Base-by-base conservation (phyloP, 2,888 invertebrate genomes). In the Fragum sueziense region DNA sequence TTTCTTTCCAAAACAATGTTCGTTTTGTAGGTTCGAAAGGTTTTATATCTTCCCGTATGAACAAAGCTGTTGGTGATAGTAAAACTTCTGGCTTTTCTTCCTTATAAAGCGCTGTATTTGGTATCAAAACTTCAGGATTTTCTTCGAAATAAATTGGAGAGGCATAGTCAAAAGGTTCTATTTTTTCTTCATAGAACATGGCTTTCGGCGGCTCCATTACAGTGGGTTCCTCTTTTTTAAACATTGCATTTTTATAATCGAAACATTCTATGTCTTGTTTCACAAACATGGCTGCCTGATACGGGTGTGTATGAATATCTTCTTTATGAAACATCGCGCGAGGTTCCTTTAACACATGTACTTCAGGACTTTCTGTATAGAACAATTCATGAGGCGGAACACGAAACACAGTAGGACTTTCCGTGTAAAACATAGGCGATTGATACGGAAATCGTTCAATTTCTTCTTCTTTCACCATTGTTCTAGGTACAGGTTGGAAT, bases 301-400 rank as follows among this genome's bases (percentile, higher is more conserved):
- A 65, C 4, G 41, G 65, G 34, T 65, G 65, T 2, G 41, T 41
- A 6, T 65, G 41, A 27, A 65, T 65, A 22, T 65, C 65, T 34
- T 65, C 65, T 22, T 41, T 37, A 65, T 65, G n/a, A 25, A 65
- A 65, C 65, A 65, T 65, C 14, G 65, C 65, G 25, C 65, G 37
- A 1, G 65, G 65, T 65, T 65, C 41, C 17, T 37, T 11, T n/a
- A 65, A 25, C 22, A 65, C 41, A 22, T 9, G n/a, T 9, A 65
- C 65, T 25, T 65, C 65, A 1, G 65, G 65, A 22, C 34, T 22
- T 22, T 65, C 65, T 41, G 37, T n/a, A 17, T 25, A 20, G 17
- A 65, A 65, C 17, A 65, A 2, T 0, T 22, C 22, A 37, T 65
- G 65, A 25, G 33, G 22, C 14, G 65, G 65, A 25, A 65, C 65